Percentiles rank a stretch among this genome's conserved stretches.
Conservation (phyloP, 2,113 vertebrate species). For the Pluvialis apricaria region DNA sequence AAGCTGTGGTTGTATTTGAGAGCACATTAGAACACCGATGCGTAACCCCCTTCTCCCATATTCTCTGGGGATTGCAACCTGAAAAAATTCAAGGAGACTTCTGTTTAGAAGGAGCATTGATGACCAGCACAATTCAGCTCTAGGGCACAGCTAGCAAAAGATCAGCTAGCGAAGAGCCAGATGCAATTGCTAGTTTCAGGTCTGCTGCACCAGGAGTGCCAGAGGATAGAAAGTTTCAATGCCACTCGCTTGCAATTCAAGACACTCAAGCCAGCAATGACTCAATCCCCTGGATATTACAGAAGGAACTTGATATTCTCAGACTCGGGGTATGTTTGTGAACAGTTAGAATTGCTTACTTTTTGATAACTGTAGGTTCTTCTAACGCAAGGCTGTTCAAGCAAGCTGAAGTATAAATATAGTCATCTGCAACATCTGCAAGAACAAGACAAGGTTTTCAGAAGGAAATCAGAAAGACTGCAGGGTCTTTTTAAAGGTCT, state of each 20-base stretch:
- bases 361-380: conserved; percentile 85
- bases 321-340: background rate
- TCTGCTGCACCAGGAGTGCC: background rate
- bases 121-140: background rate
- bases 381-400: conserved; percentile 84
- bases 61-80: background rate
- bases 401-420: conserved; percentile 88
- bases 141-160: background rate
- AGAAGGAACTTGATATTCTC: background rate
- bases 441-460: conserved; percentile 49
- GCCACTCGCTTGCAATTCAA: background rate
- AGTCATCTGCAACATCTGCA: conserved; percentile 93
- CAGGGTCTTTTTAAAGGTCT: background rate
- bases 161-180: background rate
- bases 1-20: background rate
- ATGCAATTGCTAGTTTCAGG: background rate
- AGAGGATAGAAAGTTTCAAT: background rate
- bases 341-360: conserved; percentile 73
- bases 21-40: background rate
- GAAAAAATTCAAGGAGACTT: background rate
- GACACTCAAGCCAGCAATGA: background rate
- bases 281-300: background rate
- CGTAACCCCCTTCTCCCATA: background rate
- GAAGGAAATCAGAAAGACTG: background rate
- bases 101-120: background rate